phyloP scores from a whole-genome alignment of 2,113 vertebrate species.

The Tachycineta bicolor region DNA sequence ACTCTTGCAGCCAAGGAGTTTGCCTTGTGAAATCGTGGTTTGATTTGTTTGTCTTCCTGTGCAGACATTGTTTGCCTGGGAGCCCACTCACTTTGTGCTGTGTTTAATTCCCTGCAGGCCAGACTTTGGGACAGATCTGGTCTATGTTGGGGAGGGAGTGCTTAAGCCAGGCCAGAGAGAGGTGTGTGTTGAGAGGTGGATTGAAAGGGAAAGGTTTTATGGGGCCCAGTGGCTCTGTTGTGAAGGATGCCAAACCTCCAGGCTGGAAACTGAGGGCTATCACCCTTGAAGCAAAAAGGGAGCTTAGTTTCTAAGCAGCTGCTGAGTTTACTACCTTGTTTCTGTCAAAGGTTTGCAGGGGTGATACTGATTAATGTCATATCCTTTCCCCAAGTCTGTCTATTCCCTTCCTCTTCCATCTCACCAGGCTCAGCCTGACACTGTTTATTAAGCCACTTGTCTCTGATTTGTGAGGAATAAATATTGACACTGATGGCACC shows the following conservation, averaged over 20 bases:
- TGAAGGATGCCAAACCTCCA: neutral
- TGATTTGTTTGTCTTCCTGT: neutral
- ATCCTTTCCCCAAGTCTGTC: slow-evolving; percentile 8
- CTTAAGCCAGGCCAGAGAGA: neutral
- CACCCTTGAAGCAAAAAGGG: neutral
- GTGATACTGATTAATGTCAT: slow-evolving; percentile 20
- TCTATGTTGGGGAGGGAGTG: neutral
- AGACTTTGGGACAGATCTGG: rapidly evolving
- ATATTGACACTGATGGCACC: slow-evolving; percentile 46
- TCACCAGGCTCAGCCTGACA: slow-evolving; percentile 16
- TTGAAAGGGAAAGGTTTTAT: neutral
- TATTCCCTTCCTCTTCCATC: neutral
- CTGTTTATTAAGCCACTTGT: slow-evolving; percentile 30
- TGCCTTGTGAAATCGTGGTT: neutral
- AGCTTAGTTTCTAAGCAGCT: slow-evolving; percentile 36
- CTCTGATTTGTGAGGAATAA: slow-evolving; percentile 41
- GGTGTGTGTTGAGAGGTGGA: neutral
- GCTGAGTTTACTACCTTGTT: slow-evolving; percentile 7
- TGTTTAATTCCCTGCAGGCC: neutral
- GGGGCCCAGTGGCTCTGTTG: neutral
- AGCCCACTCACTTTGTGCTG: neutral
- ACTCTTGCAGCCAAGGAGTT: neutral
- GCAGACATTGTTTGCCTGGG: neutral
- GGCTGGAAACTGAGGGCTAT: neutral
- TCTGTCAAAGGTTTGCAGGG: neutral